These are phyloP conservation scores for Tetragnatha versicolor DNA, from an alignment of 1,140 invertebrate genomes.

Conservation along the genomic window DNA sequence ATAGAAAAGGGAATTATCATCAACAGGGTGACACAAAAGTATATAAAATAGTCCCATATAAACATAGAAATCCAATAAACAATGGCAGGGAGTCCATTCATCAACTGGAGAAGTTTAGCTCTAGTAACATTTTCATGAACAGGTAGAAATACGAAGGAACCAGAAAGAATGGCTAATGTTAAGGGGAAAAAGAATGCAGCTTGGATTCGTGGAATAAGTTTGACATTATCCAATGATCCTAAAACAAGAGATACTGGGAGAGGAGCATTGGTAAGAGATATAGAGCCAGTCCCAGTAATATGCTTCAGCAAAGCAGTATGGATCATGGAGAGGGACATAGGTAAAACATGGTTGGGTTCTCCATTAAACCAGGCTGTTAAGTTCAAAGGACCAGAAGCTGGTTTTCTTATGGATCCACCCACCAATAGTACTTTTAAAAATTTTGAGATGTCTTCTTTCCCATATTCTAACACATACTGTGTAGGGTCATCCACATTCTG, in stretches of 20 bases:
- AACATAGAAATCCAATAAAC: slow-evolving; percentile 56
- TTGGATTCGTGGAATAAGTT: no score
- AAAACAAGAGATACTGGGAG: background rate
- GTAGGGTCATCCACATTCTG: slow-evolving; percentile 13
- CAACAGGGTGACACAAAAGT: slow-evolving; percentile 31
- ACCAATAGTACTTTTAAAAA: slow-evolving; percentile 31
- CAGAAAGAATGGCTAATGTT: no score
- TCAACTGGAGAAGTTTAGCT: slow-evolving; percentile 58
- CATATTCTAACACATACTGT: slow-evolving; percentile 24
- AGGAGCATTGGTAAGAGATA: slow-evolving; percentile 27
- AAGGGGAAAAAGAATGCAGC: no score
- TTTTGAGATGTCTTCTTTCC: slow-evolving; percentile 3
- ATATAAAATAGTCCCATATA: slow-evolving; percentile 48
- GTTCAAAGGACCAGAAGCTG: background rate
- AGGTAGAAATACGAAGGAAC: slow-evolving; percentile 55
- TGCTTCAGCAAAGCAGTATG: slow-evolving; percentile 39
- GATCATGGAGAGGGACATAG: slow-evolving; percentile 39
- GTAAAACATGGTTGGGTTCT: slow-evolving; percentile 40
- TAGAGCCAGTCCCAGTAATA: slow-evolving; percentile 3
- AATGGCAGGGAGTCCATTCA: slow-evolving; percentile 53
- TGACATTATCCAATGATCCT: no score
- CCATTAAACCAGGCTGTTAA: slow-evolving; percentile 56
- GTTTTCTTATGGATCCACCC: slow-evolving; percentile 23
- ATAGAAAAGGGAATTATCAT: slow-evolving; percentile 50
- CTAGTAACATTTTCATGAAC: slow-evolving; percentile 57